phyloP scores from a whole-genome alignment of 2,888 invertebrate genomes.

The Harpalus rufipes region DNA sequence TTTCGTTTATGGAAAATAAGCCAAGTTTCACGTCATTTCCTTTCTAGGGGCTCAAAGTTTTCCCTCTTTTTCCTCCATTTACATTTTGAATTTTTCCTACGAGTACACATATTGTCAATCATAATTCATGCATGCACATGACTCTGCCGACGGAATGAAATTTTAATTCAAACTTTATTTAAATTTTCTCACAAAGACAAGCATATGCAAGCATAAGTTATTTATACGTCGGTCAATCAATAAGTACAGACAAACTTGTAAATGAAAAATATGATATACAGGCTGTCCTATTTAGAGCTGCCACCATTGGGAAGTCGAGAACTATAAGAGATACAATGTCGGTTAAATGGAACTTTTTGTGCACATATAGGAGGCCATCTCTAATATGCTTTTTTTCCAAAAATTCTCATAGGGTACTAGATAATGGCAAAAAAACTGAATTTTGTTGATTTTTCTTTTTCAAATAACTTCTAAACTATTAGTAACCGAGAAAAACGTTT shows the following conservation, averaged over 20 bases:
- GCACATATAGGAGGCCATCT: too few species aligned
- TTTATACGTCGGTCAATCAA: background rate
- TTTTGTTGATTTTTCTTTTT: too few species aligned
- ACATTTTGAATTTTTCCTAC: background rate
- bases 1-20: constrained; percentile 56
- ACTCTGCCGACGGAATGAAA: background rate
- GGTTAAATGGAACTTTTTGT: too few species aligned
- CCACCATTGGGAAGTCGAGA: too few species aligned
- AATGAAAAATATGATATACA: too few species aligned
- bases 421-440: too few species aligned
- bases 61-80: background rate
- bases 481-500: too few species aligned
- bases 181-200: background rate
- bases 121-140: background rate
- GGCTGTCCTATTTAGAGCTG: too few species aligned
- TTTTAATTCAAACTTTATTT: constrained; percentile 4
- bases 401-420: too few species aligned
- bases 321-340: too few species aligned
- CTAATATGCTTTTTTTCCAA: too few species aligned
- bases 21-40: constrained; percentile 37
- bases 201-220: background rate
- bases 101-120: background rate
- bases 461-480: too few species aligned
- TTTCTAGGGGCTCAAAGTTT: background rate
- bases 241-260: background rate